Base-by-base conservation (phyloP, 1,140 invertebrate genomes). In the Kradibia gibbosae region DNA sequence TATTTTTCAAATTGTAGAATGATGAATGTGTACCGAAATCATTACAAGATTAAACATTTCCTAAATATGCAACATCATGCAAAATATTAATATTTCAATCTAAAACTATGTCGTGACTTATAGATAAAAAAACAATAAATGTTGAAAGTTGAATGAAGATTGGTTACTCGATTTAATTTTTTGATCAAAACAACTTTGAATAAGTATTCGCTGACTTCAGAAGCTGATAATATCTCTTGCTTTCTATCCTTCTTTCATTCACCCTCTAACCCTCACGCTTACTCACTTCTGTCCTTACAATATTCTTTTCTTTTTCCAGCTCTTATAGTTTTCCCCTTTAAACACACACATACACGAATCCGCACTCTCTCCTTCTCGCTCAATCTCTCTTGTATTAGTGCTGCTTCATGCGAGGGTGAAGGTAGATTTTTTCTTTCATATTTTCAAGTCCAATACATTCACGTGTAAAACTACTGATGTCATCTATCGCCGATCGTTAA, bases 31-130 rank as follows among this genome's bases (percentile, higher is more conserved):
- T 39, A 39, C 7, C 22, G 4, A 39, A 67, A 67, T 67, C 62
- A 67, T 39, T 67, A 67, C 39, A 39, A 67, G 62, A 67, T 67
- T 67, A 67, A 67, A 67, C 17, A 67, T 67, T 67, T 36, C 36
- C n/a, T 39, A 39, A 67, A 67, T 67, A 39, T 67, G 62, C 62
- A 39, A 39, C 17, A 39, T 67, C 62, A 67, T 67, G 34, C 62
- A 67, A 39, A 67, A 39, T 67, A 67, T 67, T 67, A 67, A 67
- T 67, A 67, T 39, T 67, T 67, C 39, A 67, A 67, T 67, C 62
- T 67, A n/a, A 39, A 8, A 67, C 62, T 67, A 3, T 7, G 3
- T 39, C 34, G 13, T 5, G 34, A 67, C 20, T 67, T 67, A 39
- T 39, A 22, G 22, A 39, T 39, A 67, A 39, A 67, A 39, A 17